These are phyloP conservation scores for Euthynnus affinis DNA, from an alignment of 2,797 vertebrate genomes.

Conservation along the genomic window DNA sequence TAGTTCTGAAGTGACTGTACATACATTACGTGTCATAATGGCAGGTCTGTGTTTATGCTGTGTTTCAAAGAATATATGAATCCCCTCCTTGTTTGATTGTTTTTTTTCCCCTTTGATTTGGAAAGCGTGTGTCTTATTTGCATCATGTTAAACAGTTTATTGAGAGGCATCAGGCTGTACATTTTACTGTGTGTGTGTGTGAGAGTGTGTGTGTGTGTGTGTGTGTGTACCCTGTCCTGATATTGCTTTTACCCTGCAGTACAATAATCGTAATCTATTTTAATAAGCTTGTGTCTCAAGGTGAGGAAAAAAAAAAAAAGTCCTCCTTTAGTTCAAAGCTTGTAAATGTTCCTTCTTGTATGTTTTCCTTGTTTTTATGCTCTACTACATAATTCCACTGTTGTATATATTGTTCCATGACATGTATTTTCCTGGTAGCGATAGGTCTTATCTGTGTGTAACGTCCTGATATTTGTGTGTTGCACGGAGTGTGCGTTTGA, in stretches of 20 bases:
- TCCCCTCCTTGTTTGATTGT: background rate
- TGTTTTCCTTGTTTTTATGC: background rate
- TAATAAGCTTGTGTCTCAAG: background rate
- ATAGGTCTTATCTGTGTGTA: constrained; percentile 42
- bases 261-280: background rate
- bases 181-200: background rate
- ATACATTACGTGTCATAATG: background rate
- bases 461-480: constrained; percentile 50
- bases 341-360: background rate
- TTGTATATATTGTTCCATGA: constrained; percentile 17
- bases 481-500: constrained; percentile 46
- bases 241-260: background rate
- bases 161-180: background rate
- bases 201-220: background rate
- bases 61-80: background rate
- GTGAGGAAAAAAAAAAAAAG: background rate
- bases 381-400: constrained; percentile 9
- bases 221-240: background rate
- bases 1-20: background rate
- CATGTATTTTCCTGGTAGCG: constrained; percentile 34
- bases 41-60: no score
- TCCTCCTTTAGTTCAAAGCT: background rate
- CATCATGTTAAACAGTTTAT: background rate
- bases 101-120: background rate
- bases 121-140: background rate